Percentiles rank a stretch among this genome's conserved stretches.
Conservation (phyloP, 2,888 invertebrate genomes). For the Ennomos quercinarius region DNA sequence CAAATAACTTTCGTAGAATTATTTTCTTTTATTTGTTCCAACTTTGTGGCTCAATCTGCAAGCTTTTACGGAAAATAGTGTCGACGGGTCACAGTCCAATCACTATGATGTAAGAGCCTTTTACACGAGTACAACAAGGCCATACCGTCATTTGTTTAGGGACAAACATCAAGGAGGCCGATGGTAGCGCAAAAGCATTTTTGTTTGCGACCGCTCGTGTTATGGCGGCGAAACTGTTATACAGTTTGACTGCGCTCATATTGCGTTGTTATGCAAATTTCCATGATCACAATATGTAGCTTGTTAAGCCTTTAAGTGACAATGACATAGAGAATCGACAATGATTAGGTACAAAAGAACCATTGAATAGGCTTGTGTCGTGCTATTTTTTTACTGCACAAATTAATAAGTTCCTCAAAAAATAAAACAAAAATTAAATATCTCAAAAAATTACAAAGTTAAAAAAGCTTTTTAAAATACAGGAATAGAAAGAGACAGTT, state of each 20-base stretch:
- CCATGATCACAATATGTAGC: too few relatives aligned
- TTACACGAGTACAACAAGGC: constrained; percentile 45
- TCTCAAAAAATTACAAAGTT: too few relatives aligned
- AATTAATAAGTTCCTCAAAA: too few relatives aligned
- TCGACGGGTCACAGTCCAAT: constrained; percentile 17
- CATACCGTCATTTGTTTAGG: constrained; percentile 58
- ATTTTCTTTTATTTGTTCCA: constrained; percentile 4
- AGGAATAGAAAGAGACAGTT: too few relatives aligned
- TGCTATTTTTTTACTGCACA: too few relatives aligned
- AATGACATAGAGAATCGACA: too few relatives aligned
- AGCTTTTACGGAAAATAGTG: constrained; percentile 11
- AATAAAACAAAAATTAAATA: too few relatives aligned
- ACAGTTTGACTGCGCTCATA: constrained; percentile 28
- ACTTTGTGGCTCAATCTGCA: constrained; percentile 1
- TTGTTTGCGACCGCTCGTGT: constrained; percentile 38
- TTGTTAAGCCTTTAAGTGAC: too few relatives aligned
- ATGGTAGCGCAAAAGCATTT: constrained; percentile 56
- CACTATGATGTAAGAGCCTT: constrained; percentile 26
- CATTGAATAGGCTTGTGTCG: too few relatives aligned
- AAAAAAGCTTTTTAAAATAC: too few relatives aligned
- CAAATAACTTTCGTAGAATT: not conserved
- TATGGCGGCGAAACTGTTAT: constrained; percentile 35
- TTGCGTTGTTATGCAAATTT: too few relatives aligned
- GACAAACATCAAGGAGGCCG: constrained; percentile 49
- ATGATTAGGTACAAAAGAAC: too few relatives aligned